phyloP scores from a whole-genome alignment of 2,113 vertebrate genomes.

The Lonchura striata region DNA sequence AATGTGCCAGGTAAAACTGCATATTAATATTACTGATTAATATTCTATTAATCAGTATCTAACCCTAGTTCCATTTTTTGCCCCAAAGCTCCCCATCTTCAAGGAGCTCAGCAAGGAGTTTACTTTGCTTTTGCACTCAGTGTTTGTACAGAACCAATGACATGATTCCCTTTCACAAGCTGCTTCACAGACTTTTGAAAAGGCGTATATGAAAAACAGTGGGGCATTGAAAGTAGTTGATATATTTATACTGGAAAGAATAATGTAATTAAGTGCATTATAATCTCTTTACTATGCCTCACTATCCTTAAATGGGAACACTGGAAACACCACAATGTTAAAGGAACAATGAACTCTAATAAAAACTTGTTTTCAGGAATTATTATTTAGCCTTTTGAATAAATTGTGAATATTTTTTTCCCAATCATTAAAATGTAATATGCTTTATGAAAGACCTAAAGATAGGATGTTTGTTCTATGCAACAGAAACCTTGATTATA shows the following conservation, averaged over 20 bases:
- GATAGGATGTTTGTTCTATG: background rate
- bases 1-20: background rate
- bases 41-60: background rate
- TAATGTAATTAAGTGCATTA: conserved; percentile 24
- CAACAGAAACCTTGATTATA: background rate
- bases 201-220: background rate
- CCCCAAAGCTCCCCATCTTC: background rate
- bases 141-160: background rate
- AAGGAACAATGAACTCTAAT: background rate
- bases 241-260: conserved; percentile 22
- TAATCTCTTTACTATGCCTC: background rate
- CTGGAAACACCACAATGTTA: background rate
- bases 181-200: background rate
- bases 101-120: background rate
- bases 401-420: background rate
- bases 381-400: background rate
- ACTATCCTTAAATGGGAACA: background rate
- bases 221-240: background rate
- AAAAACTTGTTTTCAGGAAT: background rate
- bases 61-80: background rate
- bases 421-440: background rate
- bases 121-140: background rate
- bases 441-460: background rate
- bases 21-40: no score
- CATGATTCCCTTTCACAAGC: background rate